Evolutionary conservation across 2,797 vertebrate genomes (phyloP), one percentile per base, ranked within the genome.

Genomic region (Hyperoplus lanceolatus): DNA sequence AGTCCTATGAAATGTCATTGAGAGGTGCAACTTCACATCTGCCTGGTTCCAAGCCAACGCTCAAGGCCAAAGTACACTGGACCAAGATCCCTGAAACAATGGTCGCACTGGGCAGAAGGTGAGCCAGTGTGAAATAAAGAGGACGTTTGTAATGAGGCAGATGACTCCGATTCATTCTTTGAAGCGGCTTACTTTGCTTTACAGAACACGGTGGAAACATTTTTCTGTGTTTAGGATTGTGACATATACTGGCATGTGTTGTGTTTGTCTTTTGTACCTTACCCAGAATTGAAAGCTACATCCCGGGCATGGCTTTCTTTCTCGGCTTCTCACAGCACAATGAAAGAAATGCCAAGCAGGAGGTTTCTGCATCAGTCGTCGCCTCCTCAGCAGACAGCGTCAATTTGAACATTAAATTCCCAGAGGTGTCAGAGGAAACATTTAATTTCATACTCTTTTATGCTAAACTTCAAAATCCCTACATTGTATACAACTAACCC

Each of bases 1-100:
- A 96, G 82, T 49, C 92, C 41, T 95, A 95, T 80, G 90, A 93
- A 61, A 79, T 95, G 59, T 89, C 84, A 51, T 15, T 95, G 82
- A 86, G n/a, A 53, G 83, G 89, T 14, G 78, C 78, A n/a, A 72
- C 82, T n/a, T 63, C 69, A 18, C 71, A 75, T 55, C 41, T 81
- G 50, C 79, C 85, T 46, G 88, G 84, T 61, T 79, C 90, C 67
- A 93, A 75, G 56, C 88, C 91, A 53, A 77, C 82, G 0, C 4
- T 96, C 8, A 87, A 73, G 61, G 86, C 88, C 72, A 93, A 86
- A 62, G 72, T 94, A 1, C 79, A 90, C 59, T 96, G 95, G 95
- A 80, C 45, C 57, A 81, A 5, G 18, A 79, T 95, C 60, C 94
- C 96, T 61, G 90, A 84, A 43, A 41, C 56, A 21, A 77, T 95